phyloP scores from a whole-genome alignment of 2,888 invertebrate genomes.

The Cerceris ruficornis region DNA sequence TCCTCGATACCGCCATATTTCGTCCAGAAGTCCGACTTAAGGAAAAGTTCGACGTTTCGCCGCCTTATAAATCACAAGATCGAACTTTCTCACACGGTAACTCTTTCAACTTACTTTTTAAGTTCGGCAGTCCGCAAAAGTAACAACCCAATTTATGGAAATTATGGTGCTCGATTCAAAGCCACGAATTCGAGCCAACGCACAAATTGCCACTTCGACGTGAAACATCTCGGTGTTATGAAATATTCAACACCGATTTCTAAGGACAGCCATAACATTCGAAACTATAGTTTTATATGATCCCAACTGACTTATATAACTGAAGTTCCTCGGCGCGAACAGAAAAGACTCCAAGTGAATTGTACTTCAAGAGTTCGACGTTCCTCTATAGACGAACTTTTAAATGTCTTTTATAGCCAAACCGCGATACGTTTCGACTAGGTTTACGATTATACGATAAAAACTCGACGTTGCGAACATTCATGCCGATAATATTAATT shows the following conservation, averaged over 20 bases:
- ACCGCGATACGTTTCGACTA: not conserved
- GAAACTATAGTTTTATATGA: constrained; percentile 55
- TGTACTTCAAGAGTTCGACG: constrained; percentile 28
- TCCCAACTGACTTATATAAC: constrained; percentile 46
- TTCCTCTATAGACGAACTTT: constrained; percentile 5
- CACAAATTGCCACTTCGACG: constrained; percentile 62
- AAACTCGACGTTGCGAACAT: not conserved
- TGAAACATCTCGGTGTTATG: constrained; percentile 51
- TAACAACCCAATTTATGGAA: constrained; percentile 68
- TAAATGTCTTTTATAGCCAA: not conserved
- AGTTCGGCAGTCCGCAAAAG: constrained; percentile 45
- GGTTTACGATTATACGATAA: not conserved
- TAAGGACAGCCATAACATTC: constrained; percentile 61
- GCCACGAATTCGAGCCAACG: constrained; percentile 61
- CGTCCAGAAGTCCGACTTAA: constrained; percentile 17
- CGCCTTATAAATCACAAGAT: constrained; percentile 52
- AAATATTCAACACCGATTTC: constrained; percentile 64
- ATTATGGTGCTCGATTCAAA: constrained; percentile 54
- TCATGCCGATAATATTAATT: not conserved
- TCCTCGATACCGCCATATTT: not conserved
- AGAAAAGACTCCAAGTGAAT: constrained; percentile 18
- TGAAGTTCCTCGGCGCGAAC: constrained; percentile 43
- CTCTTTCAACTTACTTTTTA: constrained; percentile 52
- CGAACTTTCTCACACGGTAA: constrained; percentile 40
- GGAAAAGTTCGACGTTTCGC: constrained; percentile 47